phyloP scores from a whole-genome alignment of 2,797 vertebrate species.

The Gadopsis marmoratus region DNA sequence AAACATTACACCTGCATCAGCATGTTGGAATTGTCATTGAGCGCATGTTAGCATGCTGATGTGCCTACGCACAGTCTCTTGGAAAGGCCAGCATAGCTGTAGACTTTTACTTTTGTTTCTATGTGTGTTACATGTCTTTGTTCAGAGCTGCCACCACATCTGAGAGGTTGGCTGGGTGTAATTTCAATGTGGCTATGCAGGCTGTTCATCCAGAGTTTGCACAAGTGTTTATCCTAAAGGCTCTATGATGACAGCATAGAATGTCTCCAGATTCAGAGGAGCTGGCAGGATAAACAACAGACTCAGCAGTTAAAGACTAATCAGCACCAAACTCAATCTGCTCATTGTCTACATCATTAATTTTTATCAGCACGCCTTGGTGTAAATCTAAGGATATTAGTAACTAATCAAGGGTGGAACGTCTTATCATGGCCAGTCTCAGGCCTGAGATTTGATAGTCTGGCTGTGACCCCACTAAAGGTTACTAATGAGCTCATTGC shows the following conservation, averaged over 20 bases:
- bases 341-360: conserved; percentile 1
- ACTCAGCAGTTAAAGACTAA: conserved; percentile 14
- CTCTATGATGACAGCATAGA: conserved; percentile 57
- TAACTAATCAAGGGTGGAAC: conserved; percentile 18
- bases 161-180: conserved; percentile 1
- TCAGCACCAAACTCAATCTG: conserved; percentile 6
- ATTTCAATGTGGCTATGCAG: conserved; percentile 30
- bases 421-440: background rate
- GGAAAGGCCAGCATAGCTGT: background rate
- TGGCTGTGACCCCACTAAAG: conserved; percentile 32
- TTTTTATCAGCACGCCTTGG: conserved; percentile 22
- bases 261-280: conserved; percentile 44
- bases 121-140: conserved; percentile 16
- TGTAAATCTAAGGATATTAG: conserved; percentile 1
- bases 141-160: conserved; percentile 12
- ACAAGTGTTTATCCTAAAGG: conserved; percentile 43
- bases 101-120: background rate
- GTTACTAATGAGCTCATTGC: conserved; percentile 51
- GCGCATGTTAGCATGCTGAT: background rate
- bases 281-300: conserved; percentile 18
- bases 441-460: conserved; percentile 26
- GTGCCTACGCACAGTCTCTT: background rate
- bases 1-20: background rate
- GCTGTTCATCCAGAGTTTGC: conserved; percentile 25
- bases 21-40: background rate